Percentiles rank a stretch among this genome's conserved stretches.
phyloP scores from a whole-genome alignment of 2,888 invertebrate genomes.

The Campaea margaritaria region DNA sequence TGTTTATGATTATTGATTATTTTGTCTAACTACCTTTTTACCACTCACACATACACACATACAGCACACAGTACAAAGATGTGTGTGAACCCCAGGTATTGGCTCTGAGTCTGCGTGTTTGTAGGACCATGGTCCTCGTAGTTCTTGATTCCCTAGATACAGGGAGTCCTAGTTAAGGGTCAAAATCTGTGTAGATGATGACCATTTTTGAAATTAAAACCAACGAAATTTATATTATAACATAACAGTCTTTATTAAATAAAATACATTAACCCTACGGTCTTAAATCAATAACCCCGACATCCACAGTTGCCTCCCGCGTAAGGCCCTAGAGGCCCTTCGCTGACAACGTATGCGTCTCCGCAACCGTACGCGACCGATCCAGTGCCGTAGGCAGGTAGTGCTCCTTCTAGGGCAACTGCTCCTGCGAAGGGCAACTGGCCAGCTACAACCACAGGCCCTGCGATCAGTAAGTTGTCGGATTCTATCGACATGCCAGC shows the following conservation, averaged over 20 bases:
- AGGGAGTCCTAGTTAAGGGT: too few relatives aligned
- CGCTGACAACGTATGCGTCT: slow-evolving; percentile 10
- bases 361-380: slow-evolving; percentile 33
- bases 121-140: too few relatives aligned
- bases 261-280: background rate
- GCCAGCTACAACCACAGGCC: slow-evolving; percentile 44
- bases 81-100: too few relatives aligned
- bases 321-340: slow-evolving; percentile 3
- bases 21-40: too few relatives aligned
- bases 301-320: slow-evolving; percentile 8
- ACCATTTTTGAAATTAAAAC: too few relatives aligned
- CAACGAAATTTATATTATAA: too few relatives aligned
- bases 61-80: too few relatives aligned
- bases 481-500: slow-evolving; percentile 36
- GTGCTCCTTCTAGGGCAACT: slow-evolving; percentile 49
- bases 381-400: slow-evolving; percentile 37
- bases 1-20: too few relatives aligned
- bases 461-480: slow-evolving; percentile 43
- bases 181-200: too few relatives aligned
- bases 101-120: too few relatives aligned
- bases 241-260: slow-evolving; percentile 17
- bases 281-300: background rate
- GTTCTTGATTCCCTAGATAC: too few relatives aligned
- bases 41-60: too few relatives aligned
- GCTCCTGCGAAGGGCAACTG: slow-evolving; percentile 49